A percentile compares a stretch with the other conserved stretches of the same genome.
These are phyloP conservation scores for Cebus imitator DNA, from an alignment of 2,113 vertebrate species.

Conservation along the genomic window DNA sequence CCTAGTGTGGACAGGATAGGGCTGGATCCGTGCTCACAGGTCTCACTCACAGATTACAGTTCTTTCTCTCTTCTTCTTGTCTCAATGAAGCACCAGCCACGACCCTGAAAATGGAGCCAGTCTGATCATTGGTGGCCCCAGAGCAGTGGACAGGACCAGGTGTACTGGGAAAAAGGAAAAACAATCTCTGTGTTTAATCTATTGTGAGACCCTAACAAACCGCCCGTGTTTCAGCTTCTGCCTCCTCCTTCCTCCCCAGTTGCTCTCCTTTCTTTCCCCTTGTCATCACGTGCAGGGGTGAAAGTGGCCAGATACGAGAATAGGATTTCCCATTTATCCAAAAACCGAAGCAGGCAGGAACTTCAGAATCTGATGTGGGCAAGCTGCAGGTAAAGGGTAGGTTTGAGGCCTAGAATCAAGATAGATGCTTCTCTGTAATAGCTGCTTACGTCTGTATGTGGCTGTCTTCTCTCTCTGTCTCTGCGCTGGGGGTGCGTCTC, in stretches of 20 bases:
- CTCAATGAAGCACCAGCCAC: accelerated
- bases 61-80: not conserved
- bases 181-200: accelerated
- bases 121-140: too few species aligned
- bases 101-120: not conserved
- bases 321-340: too few species aligned
- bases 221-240: accelerated
- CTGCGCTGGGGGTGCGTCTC: not conserved
- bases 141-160: not conserved
- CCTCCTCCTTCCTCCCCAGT: accelerated
- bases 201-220: accelerated
- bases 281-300: accelerated
- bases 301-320: not conserved
- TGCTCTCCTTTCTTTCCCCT: not conserved
- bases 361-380: too few species aligned
- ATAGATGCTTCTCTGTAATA: not conserved
- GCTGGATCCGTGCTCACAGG: not conserved
- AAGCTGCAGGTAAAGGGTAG: not conserved
- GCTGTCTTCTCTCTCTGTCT: not conserved
- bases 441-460: not conserved
- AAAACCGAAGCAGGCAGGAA: not conserved
- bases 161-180: too few species aligned
- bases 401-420: not conserved
- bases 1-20: accelerated
- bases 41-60: not conserved